These are phyloP conservation scores for Limnephilus lunatus DNA, from an alignment of 2,888 invertebrate genomes.

Conservation along the genomic window DNA sequence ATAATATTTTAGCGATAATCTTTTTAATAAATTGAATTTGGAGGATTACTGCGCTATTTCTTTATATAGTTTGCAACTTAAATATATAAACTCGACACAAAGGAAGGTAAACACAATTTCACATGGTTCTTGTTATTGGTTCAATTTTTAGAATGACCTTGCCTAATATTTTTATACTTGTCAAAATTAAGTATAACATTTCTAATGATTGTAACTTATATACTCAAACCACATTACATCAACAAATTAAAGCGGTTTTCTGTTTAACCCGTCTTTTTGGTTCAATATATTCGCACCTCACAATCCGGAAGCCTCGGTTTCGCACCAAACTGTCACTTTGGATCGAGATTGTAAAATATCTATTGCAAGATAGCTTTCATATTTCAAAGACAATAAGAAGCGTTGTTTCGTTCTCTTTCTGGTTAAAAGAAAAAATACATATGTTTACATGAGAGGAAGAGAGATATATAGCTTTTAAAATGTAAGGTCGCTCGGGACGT, in stretches of 20 bases:
- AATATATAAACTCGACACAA: not conserved
- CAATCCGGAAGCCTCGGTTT: too few species aligned
- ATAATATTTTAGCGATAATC: not conserved
- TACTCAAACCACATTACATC: not conserved
- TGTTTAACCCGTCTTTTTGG: too few species aligned
- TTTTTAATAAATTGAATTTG: not conserved
- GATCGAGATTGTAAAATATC: too few species aligned
- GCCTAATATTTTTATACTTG: not conserved
- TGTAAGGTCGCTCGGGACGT: too few species aligned
- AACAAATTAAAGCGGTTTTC: not conserved
- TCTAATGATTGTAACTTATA: not conserved
- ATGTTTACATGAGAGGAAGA: too few species aligned
- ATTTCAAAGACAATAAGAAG: too few species aligned
- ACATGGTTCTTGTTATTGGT: not conserved
- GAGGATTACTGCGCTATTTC: not conserved
- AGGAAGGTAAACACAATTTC: not conserved
- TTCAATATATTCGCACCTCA: too few species aligned
- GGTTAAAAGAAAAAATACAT: too few species aligned
- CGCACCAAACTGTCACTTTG: too few species aligned
- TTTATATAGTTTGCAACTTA: not conserved
- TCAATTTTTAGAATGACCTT: not conserved
- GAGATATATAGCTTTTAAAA: too few species aligned
- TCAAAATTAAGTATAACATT: not conserved
- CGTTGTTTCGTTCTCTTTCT: too few species aligned
- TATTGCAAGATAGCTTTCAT: too few species aligned